A percentile compares a stretch with the other conserved stretches of the same genome.
phyloP scores from a whole-genome alignment of 1,140 invertebrate species.

The Anastrepha ludens region DNA sequence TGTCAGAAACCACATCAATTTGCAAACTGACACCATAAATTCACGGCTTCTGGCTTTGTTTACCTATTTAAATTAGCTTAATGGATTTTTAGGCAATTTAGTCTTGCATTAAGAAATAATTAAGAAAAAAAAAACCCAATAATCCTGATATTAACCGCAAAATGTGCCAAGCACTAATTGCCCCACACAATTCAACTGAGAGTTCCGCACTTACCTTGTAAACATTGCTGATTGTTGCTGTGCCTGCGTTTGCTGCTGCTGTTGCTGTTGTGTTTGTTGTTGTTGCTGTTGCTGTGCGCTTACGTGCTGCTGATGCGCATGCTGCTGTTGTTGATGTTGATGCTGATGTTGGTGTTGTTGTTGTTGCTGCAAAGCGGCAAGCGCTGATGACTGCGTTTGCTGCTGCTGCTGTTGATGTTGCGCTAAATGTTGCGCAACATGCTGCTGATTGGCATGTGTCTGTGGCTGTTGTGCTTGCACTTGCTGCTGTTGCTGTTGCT shows the following conservation, averaged over 20 bases:
- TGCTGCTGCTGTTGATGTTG: slow-evolving; percentile 55
- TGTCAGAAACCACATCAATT: neutral
- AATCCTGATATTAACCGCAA: neutral
- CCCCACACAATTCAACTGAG: neutral
- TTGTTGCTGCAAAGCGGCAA: slow-evolving; percentile 23
- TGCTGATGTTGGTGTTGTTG: slow-evolving; percentile 46
- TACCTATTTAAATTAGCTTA: slow-evolving; percentile 52
- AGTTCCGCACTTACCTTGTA: slow-evolving; percentile 67
- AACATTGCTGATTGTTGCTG: slow-evolving; percentile 69
- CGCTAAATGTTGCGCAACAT: slow-evolving; percentile 49
- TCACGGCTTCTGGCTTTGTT: neutral
- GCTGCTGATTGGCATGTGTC: slow-evolving; percentile 61
- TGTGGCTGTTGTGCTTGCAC: slow-evolving; percentile 35
- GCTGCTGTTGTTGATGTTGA: slow-evolving; percentile 58
- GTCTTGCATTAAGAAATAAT: neutral
- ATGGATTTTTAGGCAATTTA: slow-evolving; percentile 31
- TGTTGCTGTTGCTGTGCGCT: slow-evolving; percentile 63
- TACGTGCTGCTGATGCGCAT: slow-evolving; percentile 57
- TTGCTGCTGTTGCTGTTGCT: slow-evolving; percentile 57
- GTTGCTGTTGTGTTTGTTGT: slow-evolving; percentile 60
- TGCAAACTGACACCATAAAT: slow-evolving; percentile 58
- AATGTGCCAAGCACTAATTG: neutral
- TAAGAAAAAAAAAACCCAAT: neutral
- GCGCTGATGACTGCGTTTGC: neutral
- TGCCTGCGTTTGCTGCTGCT: slow-evolving; percentile 58